phyloP scores from a whole-genome alignment of 2,113 vertebrate genomes.

The Aramus guarauna region DNA sequence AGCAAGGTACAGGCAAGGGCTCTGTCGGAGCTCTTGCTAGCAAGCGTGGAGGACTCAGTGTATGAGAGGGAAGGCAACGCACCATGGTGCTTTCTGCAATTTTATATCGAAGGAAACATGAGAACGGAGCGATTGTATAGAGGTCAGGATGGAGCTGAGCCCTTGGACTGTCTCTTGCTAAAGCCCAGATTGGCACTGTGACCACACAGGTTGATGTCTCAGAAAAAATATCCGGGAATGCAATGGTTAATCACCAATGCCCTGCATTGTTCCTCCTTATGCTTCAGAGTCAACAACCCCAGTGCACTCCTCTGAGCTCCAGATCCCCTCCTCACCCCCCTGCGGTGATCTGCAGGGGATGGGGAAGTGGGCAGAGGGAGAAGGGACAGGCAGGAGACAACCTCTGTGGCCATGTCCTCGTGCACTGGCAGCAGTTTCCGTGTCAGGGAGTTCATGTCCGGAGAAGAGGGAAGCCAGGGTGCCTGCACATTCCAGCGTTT shows the following conservation, averaged over 20 bases:
- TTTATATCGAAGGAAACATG: background rate
- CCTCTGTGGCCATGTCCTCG: background rate
- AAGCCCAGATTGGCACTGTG: background rate
- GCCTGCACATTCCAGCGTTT: background rate
- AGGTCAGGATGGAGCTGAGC: background rate
- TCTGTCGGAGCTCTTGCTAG: background rate
- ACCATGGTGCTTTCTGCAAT: rapidly evolving
- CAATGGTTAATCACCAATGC: background rate
- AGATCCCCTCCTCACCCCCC: background rate
- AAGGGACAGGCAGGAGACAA: background rate
- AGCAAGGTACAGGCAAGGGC: background rate
- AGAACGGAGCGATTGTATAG: rapidly evolving
- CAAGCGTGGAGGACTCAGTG: rapidly evolving
- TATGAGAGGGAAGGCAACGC: background rate
- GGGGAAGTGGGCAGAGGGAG: background rate
- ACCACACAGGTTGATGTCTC: background rate
- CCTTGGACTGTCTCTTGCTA: background rate
- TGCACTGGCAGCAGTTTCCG: background rate
- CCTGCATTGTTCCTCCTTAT: background rate
- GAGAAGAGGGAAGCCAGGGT: background rate
- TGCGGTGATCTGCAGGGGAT: background rate
- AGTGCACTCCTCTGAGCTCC: background rate
- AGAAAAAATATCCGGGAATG: background rate
- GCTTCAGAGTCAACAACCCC: background rate
- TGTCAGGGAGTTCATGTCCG: background rate